Percentiles rank a stretch among this genome's conserved stretches.
phyloP scores from a whole-genome alignment of 2,113 vertebrate genomes.

The Plectropomus leopardus region DNA sequence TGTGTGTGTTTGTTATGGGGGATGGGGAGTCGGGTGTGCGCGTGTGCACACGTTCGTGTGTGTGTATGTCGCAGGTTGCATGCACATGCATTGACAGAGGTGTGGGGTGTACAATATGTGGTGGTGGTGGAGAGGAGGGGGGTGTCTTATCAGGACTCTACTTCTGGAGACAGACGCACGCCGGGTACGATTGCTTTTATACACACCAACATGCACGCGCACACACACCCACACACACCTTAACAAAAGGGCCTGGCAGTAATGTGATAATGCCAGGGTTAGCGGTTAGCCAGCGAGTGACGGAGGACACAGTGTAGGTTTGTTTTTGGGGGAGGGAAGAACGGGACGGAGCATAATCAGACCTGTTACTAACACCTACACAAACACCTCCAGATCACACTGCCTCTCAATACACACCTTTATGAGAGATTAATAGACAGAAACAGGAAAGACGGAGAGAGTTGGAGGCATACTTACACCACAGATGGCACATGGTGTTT shows the following conservation, averaged over 20 bases:
- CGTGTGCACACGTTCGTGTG: slow-evolving; percentile 86
- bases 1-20: slow-evolving; percentile 60
- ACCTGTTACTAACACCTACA: slow-evolving; percentile 28
- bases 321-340: slow-evolving; percentile 78
- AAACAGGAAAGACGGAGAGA: not conserved
- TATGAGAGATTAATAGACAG: slow-evolving; percentile 22
- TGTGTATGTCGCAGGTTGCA: slow-evolving; percentile 66
- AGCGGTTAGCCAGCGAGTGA: slow-evolving; percentile 86
- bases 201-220: slow-evolving; percentile 42
- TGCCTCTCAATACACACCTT: slow-evolving; percentile 20
- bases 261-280: slow-evolving; percentile 98
- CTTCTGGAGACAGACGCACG: slow-evolving; percentile 97
- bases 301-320: slow-evolving; percentile 91
- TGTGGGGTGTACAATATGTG: slow-evolving; percentile 65
- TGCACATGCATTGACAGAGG: slow-evolving; percentile 84
- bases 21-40: slow-evolving; percentile 79
- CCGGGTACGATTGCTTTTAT: slow-evolving; percentile 98
- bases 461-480: not conserved
- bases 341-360: slow-evolving; percentile 29
- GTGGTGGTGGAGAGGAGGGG: slow-evolving; percentile 72
- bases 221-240: slow-evolving; percentile 54
- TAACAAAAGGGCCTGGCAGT: slow-evolving; percentile 91
- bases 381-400: slow-evolving; percentile 16
- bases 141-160: slow-evolving; percentile 97
- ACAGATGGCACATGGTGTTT: not conserved